A percentile compares a stretch with the other conserved stretches of the same genome.
phyloP scores from a whole-genome alignment of 2,888 invertebrate species.

The Adelognathus sp. region DNA sequence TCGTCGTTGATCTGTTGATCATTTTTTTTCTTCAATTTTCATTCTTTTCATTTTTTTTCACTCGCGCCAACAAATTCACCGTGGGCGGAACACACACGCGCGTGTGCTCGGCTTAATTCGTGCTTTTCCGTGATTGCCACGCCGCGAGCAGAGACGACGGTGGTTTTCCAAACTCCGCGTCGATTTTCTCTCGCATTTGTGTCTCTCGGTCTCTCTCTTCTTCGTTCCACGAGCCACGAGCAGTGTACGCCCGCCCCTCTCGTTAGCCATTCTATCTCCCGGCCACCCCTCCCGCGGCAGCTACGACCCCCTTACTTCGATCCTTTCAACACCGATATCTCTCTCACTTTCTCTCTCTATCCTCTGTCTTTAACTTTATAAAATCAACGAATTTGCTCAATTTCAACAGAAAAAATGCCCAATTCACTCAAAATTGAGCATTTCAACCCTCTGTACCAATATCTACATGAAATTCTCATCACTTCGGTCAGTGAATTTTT shows the following conservation, averaged over 20 bases:
- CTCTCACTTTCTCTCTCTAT: conserved; percentile 10
- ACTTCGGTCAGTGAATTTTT: no score
- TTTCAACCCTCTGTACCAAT: no score
- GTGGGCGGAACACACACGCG: conserved; percentile 62
- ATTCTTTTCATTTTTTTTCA: conserved; percentile 18
- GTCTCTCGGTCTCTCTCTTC: conserved; percentile 27
- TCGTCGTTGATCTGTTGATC: background rate
- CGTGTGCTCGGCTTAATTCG: conserved; percentile 58
- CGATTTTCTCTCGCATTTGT: conserved; percentile 21
- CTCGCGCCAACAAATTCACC: conserved; percentile 59
- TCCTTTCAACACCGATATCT: conserved; percentile 41
- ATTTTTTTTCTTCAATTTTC: background rate
- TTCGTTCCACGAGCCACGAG: conserved; percentile 11
- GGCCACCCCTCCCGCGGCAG: conserved; percentile 28
- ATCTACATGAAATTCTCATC: no score
- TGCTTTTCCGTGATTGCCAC: conserved; percentile 58
- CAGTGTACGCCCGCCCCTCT: conserved; percentile 12
- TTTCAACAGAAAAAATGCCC: background rate
- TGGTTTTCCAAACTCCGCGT: conserved; percentile 45
- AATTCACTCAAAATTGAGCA: no score
- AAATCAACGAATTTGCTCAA: background rate
- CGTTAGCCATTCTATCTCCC: conserved; percentile 25
- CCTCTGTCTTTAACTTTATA: no score
- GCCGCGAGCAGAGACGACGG: conserved; percentile 47
- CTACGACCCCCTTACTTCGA: conserved; percentile 46